Evolutionary conservation across 2,888 invertebrate species (phyloP).

Genomic region (Oscheius onirici): DNA sequence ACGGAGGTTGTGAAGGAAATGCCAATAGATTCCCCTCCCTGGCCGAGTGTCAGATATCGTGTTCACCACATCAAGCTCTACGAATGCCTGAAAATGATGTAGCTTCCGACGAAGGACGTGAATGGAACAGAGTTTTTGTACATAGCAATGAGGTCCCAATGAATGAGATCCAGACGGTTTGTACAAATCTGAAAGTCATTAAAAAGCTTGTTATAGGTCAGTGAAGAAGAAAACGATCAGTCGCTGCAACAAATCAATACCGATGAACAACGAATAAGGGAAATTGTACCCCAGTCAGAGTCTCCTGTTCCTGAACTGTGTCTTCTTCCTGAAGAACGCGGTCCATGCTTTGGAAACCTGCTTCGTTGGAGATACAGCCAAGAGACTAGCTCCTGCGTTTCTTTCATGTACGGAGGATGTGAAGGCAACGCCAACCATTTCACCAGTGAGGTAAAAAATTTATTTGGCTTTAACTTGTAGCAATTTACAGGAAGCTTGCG

Average conservation of each 20-base stretch:
- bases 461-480: too few relatives aligned
- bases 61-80: slow-evolving; percentile 36
- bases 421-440: slow-evolving; percentile 89
- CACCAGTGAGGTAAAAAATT: slow-evolving; percentile 75
- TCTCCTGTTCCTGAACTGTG: slow-evolving; percentile 62
- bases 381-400: slow-evolving; percentile 75
- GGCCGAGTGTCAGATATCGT: slow-evolving; percentile 59
- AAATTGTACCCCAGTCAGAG: neutral
- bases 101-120: neutral
- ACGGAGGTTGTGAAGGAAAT: slow-evolving; percentile 69
- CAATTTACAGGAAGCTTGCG: slow-evolving; percentile 59
- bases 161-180: slow-evolving; percentile 9
- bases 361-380: slow-evolving; percentile 52
- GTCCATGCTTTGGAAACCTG: slow-evolving; percentile 63
- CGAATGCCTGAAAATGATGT: slow-evolving; percentile 16
- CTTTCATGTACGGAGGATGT: slow-evolving; percentile 88
- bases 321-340: slow-evolving; percentile 62
- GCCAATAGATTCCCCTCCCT: slow-evolving; percentile 62
- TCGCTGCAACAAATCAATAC: slow-evolving; percentile 6
- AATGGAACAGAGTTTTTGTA: neutral
- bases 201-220: neutral
- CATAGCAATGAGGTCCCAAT: slow-evolving; percentile 13
- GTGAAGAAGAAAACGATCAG: slow-evolving; percentile 5
- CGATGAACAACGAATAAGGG: slow-evolving; percentile 3
- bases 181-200: neutral